Evolutionary conservation across 2,888 invertebrate species (phyloP).

Genomic region (Cryptus viduatorius): DNA sequence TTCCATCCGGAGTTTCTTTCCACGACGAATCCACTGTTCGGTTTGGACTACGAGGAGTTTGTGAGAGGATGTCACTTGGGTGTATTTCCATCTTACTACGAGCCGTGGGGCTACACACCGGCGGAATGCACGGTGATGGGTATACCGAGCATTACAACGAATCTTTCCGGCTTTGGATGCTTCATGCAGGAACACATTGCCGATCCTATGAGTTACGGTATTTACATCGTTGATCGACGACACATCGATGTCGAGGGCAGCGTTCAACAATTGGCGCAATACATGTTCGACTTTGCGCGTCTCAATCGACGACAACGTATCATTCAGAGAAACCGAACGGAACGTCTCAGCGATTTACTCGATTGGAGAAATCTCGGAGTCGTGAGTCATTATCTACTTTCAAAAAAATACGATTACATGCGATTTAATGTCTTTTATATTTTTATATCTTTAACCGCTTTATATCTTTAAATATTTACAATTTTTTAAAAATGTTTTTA

Average conservation of each 20-base stretch:
- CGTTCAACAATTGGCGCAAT: slow-evolving; percentile 95
- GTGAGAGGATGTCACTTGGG: slow-evolving; percentile 99
- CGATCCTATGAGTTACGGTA: slow-evolving; percentile 99
- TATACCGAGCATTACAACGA: slow-evolving; percentile 99
- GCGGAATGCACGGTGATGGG: slow-evolving; percentile 99
- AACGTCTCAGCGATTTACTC: slow-evolving; percentile 97
- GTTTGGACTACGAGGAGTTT: slow-evolving; percentile 99
- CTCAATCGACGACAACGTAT: slow-evolving; percentile 97
- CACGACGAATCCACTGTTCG: slow-evolving; percentile 98
- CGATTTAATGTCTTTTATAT: too few species aligned
- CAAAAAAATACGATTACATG: neutral
- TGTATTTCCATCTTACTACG: slow-evolving; percentile 99
- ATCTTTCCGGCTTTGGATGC: slow-evolving; percentile 98
- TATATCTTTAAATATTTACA: too few species aligned
- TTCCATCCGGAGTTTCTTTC: slow-evolving; percentile 99
- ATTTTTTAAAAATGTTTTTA: too few species aligned
- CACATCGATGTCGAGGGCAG: slow-evolving; percentile 96
- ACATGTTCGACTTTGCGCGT: slow-evolving; percentile 96
- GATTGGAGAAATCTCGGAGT: slow-evolving; percentile 99
- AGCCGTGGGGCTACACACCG: slow-evolving; percentile 99
- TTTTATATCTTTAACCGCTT: too few species aligned
- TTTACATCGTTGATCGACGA: slow-evolving; percentile 98
- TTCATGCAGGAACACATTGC: slow-evolving; percentile 99
- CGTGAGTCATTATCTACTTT: slow-evolving; percentile 87
- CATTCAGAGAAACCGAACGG: slow-evolving; percentile 98